phyloP scores from a whole-genome alignment of 2,113 vertebrate genomes.

The rat (Rattus norvegicus) region GRCr8 NC_086039.1:62851501-62852000 shows the following conservation, averaged over 20 bases:
- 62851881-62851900: constrained; percentile 3
- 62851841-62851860: background rate
- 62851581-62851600: constrained; percentile 9
- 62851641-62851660: constrained; percentile 27
- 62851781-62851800: constrained; percentile 40
- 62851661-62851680: constrained; percentile 47
- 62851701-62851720: constrained; percentile 41
- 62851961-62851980: background rate
- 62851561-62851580: constrained; percentile 22
- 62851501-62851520: constrained; percentile 44
- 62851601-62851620: background rate
- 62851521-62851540: constrained; percentile 34
- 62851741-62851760: constrained; percentile 23
- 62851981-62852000: background rate
- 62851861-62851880: background rate
- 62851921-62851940: background rate
- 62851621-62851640: constrained; percentile 39
- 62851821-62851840: background rate
- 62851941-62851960: background rate
- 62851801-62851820: constrained; percentile 50
- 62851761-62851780: background rate
- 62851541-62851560: constrained; percentile 61
- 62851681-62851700: constrained; percentile 50
- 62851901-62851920: constrained; percentile 33
- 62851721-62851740: background rate